Conservation (phyloP, 2,888 invertebrate species). For the Byasa hedistus region DNA sequence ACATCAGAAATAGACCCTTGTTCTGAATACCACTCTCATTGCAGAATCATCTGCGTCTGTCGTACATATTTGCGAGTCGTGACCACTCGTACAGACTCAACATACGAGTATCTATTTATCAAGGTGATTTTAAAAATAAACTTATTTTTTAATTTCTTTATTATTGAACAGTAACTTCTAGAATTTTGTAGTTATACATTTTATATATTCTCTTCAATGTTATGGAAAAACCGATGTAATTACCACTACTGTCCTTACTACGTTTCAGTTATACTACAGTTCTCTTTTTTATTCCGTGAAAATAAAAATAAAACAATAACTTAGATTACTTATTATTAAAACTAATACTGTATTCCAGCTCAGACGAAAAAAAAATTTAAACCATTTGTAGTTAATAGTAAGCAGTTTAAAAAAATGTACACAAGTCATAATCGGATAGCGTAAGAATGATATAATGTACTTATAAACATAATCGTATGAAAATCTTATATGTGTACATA, state of each 20-base stretch:
- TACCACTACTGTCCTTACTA: background rate
- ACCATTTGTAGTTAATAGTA: too few species aligned
- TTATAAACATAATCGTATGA: too few species aligned
- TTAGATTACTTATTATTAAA: too few species aligned
- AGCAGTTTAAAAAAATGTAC: too few species aligned
- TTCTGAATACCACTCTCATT: slow-evolving; percentile 62
- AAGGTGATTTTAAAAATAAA: background rate
- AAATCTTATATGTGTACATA: too few species aligned
- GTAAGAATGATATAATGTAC: too few species aligned
- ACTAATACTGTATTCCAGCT: too few species aligned
- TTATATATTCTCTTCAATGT: background rate
- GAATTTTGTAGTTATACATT: background rate
- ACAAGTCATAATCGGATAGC: too few species aligned
- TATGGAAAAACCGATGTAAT: background rate
- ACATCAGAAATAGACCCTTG: slow-evolving; percentile 74
- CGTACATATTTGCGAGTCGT: slow-evolving; percentile 38
- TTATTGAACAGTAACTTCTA: background rate
- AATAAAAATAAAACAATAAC: too few species aligned
- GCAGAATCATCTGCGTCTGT: slow-evolving; percentile 51
- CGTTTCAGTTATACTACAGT: too few species aligned
- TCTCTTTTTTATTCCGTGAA: too few species aligned
- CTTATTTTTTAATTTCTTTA: background rate
- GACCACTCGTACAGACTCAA: slow-evolving; percentile 13
- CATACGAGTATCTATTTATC: slow-evolving; percentile 2
- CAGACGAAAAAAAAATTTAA: too few species aligned